These are phyloP conservation scores for Eumeta japonica DNA, from an alignment of 1,140 invertebrate species.

Conservation along the genomic window DNA sequence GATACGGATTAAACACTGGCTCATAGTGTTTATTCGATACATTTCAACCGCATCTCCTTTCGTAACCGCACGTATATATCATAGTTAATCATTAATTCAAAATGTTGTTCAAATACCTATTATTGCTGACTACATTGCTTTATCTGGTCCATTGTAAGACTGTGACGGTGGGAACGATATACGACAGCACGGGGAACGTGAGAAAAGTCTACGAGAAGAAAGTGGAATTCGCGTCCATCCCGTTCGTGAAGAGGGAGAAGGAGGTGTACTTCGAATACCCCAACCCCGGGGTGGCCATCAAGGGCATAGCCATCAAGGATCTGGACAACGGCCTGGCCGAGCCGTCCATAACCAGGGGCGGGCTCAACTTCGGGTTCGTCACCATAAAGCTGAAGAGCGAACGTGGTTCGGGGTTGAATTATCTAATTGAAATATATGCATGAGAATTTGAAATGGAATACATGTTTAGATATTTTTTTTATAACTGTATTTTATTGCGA, in stretches of 20 bases:
- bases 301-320: conserved; percentile 33
- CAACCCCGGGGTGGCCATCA: conserved; percentile 38
- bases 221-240: conserved; percentile 22
- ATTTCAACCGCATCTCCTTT: too few species aligned
- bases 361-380: conserved; percentile 37
- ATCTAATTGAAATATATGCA: conserved; percentile 38
- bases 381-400: conserved; percentile 41
- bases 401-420: conserved; percentile 37
- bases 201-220: conserved; percentile 30
- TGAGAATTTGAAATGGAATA: too few species aligned
- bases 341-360: conserved; percentile 35
- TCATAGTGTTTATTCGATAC: too few species aligned
- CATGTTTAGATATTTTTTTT: too few species aligned
- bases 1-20: too few species aligned
- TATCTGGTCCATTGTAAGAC: too few species aligned
- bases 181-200: too few species aligned
- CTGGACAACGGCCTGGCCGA: conserved; percentile 26
- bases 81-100: too few species aligned
- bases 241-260: conserved; percentile 26
- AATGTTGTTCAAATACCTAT: too few species aligned
- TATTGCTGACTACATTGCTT: too few species aligned
- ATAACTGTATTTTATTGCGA: too few species aligned
- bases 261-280: conserved; percentile 38
- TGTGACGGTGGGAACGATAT: conserved; percentile 32
- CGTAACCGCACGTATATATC: too few species aligned